phyloP scores from a whole-genome alignment of 2,888 invertebrate species.

The Beris chalybata region DNA sequence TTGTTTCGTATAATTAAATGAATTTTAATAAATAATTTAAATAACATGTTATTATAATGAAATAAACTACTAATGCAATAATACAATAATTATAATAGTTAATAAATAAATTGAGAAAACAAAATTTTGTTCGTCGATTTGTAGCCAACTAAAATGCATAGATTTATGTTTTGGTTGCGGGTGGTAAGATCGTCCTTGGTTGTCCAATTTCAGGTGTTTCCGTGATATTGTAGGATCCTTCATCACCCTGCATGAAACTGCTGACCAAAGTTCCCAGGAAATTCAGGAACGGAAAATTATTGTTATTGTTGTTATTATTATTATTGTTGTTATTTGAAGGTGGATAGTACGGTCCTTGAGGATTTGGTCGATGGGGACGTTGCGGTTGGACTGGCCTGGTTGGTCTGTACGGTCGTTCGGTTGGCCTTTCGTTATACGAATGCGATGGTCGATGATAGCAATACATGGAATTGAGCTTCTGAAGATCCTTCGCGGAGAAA shows the following conservation, averaged over 20 bases:
- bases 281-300: slow-evolving; percentile 42
- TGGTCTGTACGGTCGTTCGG: slow-evolving; percentile 2
- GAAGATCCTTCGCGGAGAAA: slow-evolving; percentile 71
- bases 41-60: too few relatives aligned
- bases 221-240: slow-evolving; percentile 23
- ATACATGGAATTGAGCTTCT: slow-evolving; percentile 77
- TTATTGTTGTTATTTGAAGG: slow-evolving; percentile 33
- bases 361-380: slow-evolving; percentile 9
- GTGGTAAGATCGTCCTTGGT: slow-evolving; percentile 1
- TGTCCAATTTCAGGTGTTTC: slow-evolving; percentile 4
- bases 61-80: too few relatives aligned
- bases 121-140: too few relatives aligned
- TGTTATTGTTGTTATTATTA: slow-evolving; percentile 42
- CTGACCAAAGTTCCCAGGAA: slow-evolving; percentile 50
- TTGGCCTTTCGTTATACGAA: not conserved
- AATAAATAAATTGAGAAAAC: too few relatives aligned
- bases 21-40: too few relatives aligned
- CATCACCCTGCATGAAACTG: slow-evolving; percentile 49
- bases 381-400: not conserved
- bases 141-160: too few relatives aligned
- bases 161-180: not conserved
- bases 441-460: slow-evolving; percentile 46
- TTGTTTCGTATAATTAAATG: too few relatives aligned
- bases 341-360: not conserved
- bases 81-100: too few relatives aligned